These are phyloP conservation scores for Connochaetes taurinus DNA, from an alignment of 2,113 vertebrate species.

Conservation along the genomic window DNA sequence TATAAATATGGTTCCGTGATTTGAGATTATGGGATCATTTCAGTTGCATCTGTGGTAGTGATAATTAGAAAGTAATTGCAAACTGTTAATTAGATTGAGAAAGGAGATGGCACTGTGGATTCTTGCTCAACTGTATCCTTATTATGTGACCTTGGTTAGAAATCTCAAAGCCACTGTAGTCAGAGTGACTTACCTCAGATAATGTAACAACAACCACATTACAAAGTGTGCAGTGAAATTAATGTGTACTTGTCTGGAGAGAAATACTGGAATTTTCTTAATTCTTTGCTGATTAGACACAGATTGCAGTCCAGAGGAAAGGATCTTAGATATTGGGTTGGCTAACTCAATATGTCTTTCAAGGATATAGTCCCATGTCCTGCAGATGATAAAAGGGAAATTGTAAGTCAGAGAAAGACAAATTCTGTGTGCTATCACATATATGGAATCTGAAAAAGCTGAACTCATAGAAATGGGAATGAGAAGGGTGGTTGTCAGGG, in stretches of 20 bases:
- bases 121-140: not conserved
- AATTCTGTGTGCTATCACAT: too few species aligned
- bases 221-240: not conserved
- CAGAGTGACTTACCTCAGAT: not conserved
- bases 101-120: not conserved
- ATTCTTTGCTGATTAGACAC: not conserved
- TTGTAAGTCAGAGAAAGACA: not conserved
- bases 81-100: not conserved
- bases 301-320: not conserved
- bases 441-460: not conserved
- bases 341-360: not conserved
- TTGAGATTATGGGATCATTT: slow-evolving; percentile 50
- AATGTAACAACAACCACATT: not conserved
- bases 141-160: not conserved
- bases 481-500: not conserved
- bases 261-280: not conserved
- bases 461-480: not conserved
- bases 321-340: not conserved
- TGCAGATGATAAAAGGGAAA: not conserved
- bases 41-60: not conserved
- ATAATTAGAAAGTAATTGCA: slow-evolving; percentile 35
- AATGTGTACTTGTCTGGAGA: not conserved
- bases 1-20: not conserved
- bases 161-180: not conserved
- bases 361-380: not conserved